Base-by-base conservation (phyloP, 1,140 invertebrate genomes). In the Rhyzopertha dominica region DNA sequence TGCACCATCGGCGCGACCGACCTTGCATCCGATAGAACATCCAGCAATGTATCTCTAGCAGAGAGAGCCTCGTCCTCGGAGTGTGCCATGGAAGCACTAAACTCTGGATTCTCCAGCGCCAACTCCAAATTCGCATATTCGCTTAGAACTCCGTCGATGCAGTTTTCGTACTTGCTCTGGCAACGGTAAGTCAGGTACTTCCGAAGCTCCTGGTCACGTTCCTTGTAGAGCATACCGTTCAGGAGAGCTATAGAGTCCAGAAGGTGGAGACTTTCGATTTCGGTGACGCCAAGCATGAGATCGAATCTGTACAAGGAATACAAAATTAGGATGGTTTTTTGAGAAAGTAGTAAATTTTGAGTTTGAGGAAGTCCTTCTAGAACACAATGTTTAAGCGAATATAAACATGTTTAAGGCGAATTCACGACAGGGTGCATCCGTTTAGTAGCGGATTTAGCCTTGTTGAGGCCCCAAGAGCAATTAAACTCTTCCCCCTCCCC, bases 21-120 rank as follows among this genome's bases (percentile, higher is more conserved):
- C 17, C 86, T 73, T 5, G 85, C 90, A 69, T 98, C 95, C 26
- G 89, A 90, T 20, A 98, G 72, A 23, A 92, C 78, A 54, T 90
- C 85, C 31, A 97, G 71, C 0, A 95, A 78, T 23, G 85, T 79
- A 62, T 96, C 87, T 17, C 92, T 76, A 5, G 58, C 55, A 17
- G 56, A 23, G 7, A 47, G 46, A 5, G 59, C 61, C 30, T 43
- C 51, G 31, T 61, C 69, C 56, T 53, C 70, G 65, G 77, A 76
- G 36, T 80, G 69, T 39, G 79, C 76, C 46, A 73, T 76, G 56
- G 76, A 79, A 12, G 78, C 67, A 37, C 77, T 75, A 41, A 74
- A 71, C 47, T 81, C 77, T 17, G 74, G 62, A 53, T 82, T 80
- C 3, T 14, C 4, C 4, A 12, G 5, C 3, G 14, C 12, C 4